phyloP scores from a whole-genome alignment of 2,113 vertebrate genomes.

The Casuarius casuarius region DNA sequence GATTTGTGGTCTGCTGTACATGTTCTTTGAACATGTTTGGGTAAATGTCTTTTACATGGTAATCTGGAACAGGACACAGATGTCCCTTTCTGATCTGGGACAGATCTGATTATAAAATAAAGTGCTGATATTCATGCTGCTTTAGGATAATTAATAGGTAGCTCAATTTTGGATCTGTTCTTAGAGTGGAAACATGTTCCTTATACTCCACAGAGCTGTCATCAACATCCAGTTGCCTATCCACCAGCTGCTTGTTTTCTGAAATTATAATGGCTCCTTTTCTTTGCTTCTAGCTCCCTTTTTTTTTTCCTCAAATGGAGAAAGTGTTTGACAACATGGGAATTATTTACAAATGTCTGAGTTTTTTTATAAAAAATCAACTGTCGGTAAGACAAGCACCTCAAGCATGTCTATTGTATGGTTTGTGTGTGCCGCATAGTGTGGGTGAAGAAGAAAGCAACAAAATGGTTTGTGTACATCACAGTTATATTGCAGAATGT shows the following conservation, averaged over 20 bases:
- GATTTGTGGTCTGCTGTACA: background rate
- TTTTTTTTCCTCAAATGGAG: background rate
- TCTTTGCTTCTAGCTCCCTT: background rate
- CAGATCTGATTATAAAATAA: background rate
- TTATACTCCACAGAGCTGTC: background rate
- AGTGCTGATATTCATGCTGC: background rate
- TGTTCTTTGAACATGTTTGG: background rate
- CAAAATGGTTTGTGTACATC: background rate
- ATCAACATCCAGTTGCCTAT: background rate
- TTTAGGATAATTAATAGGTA: background rate
- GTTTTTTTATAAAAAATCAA: background rate
- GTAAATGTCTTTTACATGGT: background rate
- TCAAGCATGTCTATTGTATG: background rate
- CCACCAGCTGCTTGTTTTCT: background rate
- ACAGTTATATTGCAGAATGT: background rate
- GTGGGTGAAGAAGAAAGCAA: background rate
- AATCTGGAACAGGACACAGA: background rate
- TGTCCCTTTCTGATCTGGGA: background rate
- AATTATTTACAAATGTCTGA: background rate
- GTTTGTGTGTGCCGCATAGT: background rate
- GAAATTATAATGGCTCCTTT: background rate
- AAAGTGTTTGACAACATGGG: background rate
- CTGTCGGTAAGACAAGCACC: background rate
- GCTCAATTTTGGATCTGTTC: background rate
- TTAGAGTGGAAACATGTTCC: background rate